Conservation (phyloP, 2,113 vertebrate genomes). For the Aldabrachelys gigantea region DNA sequence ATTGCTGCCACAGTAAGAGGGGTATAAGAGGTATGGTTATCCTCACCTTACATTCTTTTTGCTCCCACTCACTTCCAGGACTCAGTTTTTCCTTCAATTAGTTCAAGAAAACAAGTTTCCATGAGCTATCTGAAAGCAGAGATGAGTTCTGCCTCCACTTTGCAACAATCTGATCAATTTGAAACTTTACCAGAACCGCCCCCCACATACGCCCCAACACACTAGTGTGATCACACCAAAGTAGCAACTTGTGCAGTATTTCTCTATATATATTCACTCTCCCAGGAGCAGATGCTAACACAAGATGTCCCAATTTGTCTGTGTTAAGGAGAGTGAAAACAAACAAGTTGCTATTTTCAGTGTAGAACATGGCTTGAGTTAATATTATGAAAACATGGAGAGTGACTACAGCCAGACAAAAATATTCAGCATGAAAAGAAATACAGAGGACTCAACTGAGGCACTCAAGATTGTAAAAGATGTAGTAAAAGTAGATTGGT, state of each 20-base stretch:
- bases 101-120: background rate
- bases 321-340: constrained; percentile 23
- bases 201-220: constrained; percentile 13
- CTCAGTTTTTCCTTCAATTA: background rate
- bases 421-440: constrained; percentile 7
- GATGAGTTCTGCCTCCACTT: constrained; percentile 14
- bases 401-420: constrained; percentile 7
- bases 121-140: background rate
- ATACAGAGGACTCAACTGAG: background rate
- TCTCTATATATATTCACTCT: background rate
- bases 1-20: background rate
- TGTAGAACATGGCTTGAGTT: background rate
- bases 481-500: background rate
- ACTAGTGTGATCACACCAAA: background rate
- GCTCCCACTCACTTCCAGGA: background rate
- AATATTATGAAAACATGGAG: background rate
- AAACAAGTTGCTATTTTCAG: constrained; percentile 25
- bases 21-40: rapidly evolving
- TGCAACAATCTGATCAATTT: background rate
- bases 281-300: background rate
- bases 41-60: background rate
- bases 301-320: background rate
- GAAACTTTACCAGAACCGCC: constrained; percentile 24
- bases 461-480: background rate
- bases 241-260: background rate